phyloP scores from a whole-genome alignment of 2,888 invertebrate species.

The Caenorhabditis doughertyi region DNA sequence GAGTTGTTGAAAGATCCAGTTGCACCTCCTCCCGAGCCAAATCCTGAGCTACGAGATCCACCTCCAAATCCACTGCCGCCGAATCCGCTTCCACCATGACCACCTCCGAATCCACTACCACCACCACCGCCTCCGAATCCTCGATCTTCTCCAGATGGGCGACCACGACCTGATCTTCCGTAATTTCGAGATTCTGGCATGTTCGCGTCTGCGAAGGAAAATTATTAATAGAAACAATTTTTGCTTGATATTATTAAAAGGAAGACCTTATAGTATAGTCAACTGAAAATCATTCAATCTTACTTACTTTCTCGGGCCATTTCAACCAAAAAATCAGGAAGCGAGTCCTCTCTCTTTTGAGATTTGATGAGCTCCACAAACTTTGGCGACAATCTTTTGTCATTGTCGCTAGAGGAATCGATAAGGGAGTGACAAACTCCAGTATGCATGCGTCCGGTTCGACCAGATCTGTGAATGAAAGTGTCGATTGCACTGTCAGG shows the following conservation, averaged over 20 bases:
- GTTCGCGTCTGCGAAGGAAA: no score
- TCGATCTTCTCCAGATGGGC: no score
- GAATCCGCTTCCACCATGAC: not conserved
- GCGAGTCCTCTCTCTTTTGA: not conserved
- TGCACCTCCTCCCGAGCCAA: conserved; percentile 2
- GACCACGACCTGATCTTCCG: no score
- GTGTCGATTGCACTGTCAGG: conserved; percentile 44
- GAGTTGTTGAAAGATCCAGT: not conserved
- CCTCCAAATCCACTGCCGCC: not conserved
- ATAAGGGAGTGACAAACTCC: conserved; percentile 73
- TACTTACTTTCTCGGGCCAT: not conserved
- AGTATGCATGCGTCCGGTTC: conserved; percentile 84
- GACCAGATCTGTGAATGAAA: conserved; percentile 85
- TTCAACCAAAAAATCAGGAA: not conserved
- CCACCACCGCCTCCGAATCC: not conserved
- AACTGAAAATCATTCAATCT: no score
- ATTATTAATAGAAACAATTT: no score
- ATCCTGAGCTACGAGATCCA: not conserved
- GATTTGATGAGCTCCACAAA: conserved; percentile 62
- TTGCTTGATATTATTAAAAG: no score
- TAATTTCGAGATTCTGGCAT: no score
- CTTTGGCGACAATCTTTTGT: conserved; percentile 31
- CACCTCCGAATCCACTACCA: not conserved
- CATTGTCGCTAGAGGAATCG: conserved; percentile 35
- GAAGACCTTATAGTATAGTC: no score